Conservation (phyloP, 2,113 vertebrate species). For the Crocuta crocuta region DNA sequence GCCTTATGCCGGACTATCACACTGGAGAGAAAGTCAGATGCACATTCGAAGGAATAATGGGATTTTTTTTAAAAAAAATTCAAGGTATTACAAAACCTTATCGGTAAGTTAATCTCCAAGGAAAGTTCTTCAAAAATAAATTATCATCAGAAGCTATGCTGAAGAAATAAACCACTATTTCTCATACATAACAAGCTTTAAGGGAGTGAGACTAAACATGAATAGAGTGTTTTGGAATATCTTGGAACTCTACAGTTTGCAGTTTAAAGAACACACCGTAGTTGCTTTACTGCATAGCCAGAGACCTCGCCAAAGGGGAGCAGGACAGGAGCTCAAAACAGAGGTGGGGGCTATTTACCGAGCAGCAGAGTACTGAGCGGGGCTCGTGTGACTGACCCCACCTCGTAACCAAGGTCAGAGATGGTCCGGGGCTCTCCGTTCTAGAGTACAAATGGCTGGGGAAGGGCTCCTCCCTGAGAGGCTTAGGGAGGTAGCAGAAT, state of each 20-base stretch:
- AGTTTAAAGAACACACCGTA: not conserved
- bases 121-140: slow-evolving; percentile 37
- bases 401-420: not conserved
- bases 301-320: too few relatives aligned
- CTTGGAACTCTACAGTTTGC: not conserved
- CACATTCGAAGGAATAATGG: not conserved
- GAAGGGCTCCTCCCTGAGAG: not conserved
- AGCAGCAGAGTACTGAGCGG: not conserved
- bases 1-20: not conserved
- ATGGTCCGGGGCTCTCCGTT: rapidly evolving
- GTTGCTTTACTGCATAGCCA: too few relatives aligned
- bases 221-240: not conserved
- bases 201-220: not conserved
- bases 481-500: not conserved
- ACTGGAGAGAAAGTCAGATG: not conserved
- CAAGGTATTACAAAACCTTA: not conserved
- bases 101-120: not conserved
- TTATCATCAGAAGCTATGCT: not conserved
- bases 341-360: not conserved
- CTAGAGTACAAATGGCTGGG: not conserved
- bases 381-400: not conserved
- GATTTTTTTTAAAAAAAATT: not conserved
- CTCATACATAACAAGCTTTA: not conserved
- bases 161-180: not conserved
- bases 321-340: not conserved